These are phyloP conservation scores for Biston stratarius DNA, from an alignment of 2,888 invertebrate species.

Conservation along the genomic window DNA sequence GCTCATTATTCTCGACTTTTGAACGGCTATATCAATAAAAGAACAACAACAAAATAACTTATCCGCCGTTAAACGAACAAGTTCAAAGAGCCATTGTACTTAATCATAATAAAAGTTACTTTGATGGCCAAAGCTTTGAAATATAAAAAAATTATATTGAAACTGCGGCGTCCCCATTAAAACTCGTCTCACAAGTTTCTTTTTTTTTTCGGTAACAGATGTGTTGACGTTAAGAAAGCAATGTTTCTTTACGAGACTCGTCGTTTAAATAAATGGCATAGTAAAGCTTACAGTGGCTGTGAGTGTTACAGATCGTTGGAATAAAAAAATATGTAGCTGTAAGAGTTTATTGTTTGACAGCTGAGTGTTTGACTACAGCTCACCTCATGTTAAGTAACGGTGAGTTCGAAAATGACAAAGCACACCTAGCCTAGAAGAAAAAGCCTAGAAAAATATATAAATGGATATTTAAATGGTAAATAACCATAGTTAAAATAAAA, in stretches of 20 bases:
- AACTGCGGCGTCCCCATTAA: conserved; percentile 30
- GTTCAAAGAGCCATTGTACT: conserved; percentile 43
- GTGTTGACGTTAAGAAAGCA: conserved; percentile 28
- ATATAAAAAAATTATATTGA: conserved; percentile 33
- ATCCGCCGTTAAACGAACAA: conserved; percentile 36
- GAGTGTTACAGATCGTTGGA: conserved; percentile 9
- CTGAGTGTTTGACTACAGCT: too few relatives aligned
- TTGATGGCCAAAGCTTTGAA: conserved; percentile 27
- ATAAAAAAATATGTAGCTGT: background rate
- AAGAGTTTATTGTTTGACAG: too few relatives aligned
- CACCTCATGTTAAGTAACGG: too few relatives aligned
- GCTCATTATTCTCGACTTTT: conserved; percentile 22
- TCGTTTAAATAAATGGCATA: conserved; percentile 31
- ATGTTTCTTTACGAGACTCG: conserved; percentile 26
- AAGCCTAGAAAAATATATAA: too few relatives aligned
- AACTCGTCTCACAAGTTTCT: conserved; percentile 19
- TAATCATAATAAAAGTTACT: conserved; percentile 39
- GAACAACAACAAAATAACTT: conserved; percentile 37
- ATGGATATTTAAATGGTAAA: too few relatives aligned
- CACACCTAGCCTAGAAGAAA: too few relatives aligned
- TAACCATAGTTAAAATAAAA: too few relatives aligned
- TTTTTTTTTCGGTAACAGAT: conserved; percentile 25
- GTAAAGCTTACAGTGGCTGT: conserved; percentile 25
- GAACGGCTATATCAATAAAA: conserved; percentile 33
- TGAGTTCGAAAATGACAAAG: too few relatives aligned